Conservation (phyloP, 2,888 invertebrate species). For the Tetrapedia diversipes region DNA sequence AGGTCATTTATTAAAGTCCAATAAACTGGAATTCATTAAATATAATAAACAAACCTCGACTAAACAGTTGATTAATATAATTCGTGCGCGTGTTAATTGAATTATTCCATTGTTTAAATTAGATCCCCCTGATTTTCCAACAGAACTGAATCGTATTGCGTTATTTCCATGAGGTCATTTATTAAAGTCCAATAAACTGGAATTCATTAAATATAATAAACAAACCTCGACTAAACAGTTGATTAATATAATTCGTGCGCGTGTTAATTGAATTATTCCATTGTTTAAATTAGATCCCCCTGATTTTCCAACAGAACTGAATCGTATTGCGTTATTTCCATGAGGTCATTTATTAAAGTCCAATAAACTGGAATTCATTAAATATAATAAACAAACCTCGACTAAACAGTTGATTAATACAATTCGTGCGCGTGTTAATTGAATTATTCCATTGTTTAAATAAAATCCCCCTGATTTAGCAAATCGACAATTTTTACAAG, state of each 20-base stretch:
- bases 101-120: no score
- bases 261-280: no score
- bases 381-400: background rate
- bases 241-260: background rate
- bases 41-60: background rate
- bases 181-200: background rate
- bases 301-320: background rate
- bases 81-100: no score
- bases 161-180: background rate
- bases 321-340: no score
- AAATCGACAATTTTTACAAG: no score
- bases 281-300: no score
- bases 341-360: background rate
- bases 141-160: background rate
- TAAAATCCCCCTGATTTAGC: no score
- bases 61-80: background rate
- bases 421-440: no score
- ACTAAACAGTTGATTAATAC: background rate
- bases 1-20: conserved; percentile 4
- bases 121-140: no score
- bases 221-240: no score
- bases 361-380: background rate
- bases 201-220: background rate
- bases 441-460: no score
- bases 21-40: background rate